Evolutionary conservation across 2,113 vertebrate genomes (phyloP).

Genomic region (Oenanthe oenanthe): DNA sequence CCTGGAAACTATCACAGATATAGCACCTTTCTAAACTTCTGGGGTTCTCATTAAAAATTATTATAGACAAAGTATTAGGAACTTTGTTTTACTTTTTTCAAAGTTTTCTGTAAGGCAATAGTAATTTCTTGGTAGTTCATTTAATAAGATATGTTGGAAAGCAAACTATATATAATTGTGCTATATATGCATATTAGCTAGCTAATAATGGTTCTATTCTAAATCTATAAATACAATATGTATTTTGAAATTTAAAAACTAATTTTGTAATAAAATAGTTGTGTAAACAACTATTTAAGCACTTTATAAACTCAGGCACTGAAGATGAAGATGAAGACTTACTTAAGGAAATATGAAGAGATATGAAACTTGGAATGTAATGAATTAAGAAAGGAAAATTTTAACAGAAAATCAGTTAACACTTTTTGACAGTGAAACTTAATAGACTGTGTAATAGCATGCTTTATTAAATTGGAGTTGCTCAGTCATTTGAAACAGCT

Average conservation of each 20-base stretch:
- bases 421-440: not conserved
- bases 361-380: not conserved
- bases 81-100: not conserved
- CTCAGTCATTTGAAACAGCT: not conserved
- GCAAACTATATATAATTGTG: not conserved
- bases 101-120: not conserved
- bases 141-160: not conserved
- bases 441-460: not conserved
- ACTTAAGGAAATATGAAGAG: not conserved
- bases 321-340: not conserved
- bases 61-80: not conserved
- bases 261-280: not conserved
- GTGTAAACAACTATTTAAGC: not conserved
- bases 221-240: not conserved
- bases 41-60: not conserved
- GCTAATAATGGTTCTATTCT: not conserved
- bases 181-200: not conserved
- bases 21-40: not conserved
- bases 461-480: not conserved
- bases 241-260: not conserved
- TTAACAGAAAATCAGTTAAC: not conserved
- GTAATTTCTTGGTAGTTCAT: not conserved
- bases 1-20: not conserved
- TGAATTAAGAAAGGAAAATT: not conserved
- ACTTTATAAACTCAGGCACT: not conserved